Evolutionary conservation across 2,113 vertebrate species (phyloP).

Genomic region (Brienomyrus longianalis): DNA sequence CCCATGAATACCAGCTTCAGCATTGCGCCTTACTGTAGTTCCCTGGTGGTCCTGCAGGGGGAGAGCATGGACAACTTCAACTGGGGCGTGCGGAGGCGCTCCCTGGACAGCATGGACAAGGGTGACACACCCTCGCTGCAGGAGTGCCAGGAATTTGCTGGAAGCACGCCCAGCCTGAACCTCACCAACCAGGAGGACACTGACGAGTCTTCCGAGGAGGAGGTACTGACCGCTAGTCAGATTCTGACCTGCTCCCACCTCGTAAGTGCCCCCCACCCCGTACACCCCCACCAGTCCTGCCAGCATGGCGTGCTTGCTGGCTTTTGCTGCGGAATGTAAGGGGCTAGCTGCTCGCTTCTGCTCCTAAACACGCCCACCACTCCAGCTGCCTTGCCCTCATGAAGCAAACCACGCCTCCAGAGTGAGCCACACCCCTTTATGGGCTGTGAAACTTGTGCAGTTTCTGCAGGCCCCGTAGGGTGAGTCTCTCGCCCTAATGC

Average conservation of each 20-base stretch:
- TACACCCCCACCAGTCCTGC: not conserved
- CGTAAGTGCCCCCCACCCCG: slow-evolving; percentile 61
- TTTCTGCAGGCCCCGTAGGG: not conserved
- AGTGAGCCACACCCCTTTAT: not conserved
- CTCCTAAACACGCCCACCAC: slow-evolving; percentile 35
- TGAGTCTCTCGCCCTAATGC: not conserved
- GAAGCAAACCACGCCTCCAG: not conserved
- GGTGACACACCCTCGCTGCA: slow-evolving; percentile 91
- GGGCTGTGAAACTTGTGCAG: not conserved
- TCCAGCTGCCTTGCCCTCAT: not conserved
- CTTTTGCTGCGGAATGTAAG: slow-evolving; percentile 37
- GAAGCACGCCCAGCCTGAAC: slow-evolving; percentile 93
- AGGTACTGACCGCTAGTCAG: slow-evolving; percentile 91
- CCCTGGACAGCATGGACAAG: slow-evolving; percentile 96
- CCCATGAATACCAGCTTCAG: not conserved
- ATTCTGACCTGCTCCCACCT: slow-evolving; percentile 84
- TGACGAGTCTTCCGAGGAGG: slow-evolving; percentile 96
- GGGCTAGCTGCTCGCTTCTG: slow-evolving; percentile 59
- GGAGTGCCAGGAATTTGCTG: slow-evolving; percentile 79
- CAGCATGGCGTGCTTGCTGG: slow-evolving; percentile 49
- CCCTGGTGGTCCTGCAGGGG: slow-evolving; percentile 65
- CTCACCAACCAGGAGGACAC: slow-evolving; percentile 97
- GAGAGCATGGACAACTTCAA: slow-evolving; percentile 99
- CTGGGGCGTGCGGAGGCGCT: slow-evolving; percentile 94
- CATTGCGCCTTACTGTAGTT: slow-evolving; percentile 26